Evolutionary conservation across 2,113 vertebrate genomes (phyloP).

Genomic region (Pycnonotus jocosus): DNA sequence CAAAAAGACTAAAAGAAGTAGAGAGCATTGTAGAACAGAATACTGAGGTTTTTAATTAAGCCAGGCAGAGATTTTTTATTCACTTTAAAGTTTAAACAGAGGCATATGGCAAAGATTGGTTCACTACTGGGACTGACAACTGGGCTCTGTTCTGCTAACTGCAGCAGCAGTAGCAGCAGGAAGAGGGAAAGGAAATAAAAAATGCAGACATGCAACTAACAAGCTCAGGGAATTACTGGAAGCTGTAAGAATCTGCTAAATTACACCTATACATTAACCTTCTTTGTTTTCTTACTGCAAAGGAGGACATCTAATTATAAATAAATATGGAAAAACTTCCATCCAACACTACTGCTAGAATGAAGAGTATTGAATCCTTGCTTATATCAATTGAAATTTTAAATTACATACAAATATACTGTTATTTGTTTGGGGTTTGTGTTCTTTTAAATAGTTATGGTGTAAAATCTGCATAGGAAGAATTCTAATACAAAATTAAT

Average conservation of each 20-base stretch:
- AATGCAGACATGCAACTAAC: not conserved
- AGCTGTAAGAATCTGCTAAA: constrained; percentile 4
- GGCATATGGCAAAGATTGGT: not conserved
- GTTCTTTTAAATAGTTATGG: not conserved
- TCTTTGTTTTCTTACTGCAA: constrained; percentile 33
- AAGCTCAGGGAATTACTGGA: constrained; percentile 1
- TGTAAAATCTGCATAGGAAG: not conserved
- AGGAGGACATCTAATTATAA: not conserved
- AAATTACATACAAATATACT: not conserved
- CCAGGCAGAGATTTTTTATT: not conserved
- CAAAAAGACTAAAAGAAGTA: not conserved
- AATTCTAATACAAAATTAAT: not conserved
- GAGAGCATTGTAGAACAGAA: not conserved
- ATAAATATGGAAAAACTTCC: not conserved
- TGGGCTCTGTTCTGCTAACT: not conserved
- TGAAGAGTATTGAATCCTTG: not conserved
- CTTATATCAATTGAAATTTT: not conserved
- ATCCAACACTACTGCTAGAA: not conserved
- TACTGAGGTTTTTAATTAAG: not conserved
- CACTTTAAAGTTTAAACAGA: constrained; percentile 25
- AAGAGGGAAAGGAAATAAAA: constrained; percentile 13
- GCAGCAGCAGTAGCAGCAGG: not conserved
- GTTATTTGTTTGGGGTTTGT: not conserved
- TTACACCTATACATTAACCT: constrained; percentile 26
- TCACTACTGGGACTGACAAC: not conserved